These are phyloP conservation scores for Ochotona princeps DNA, from an alignment of 2,113 vertebrate species.

Conservation along the genomic window DNA sequence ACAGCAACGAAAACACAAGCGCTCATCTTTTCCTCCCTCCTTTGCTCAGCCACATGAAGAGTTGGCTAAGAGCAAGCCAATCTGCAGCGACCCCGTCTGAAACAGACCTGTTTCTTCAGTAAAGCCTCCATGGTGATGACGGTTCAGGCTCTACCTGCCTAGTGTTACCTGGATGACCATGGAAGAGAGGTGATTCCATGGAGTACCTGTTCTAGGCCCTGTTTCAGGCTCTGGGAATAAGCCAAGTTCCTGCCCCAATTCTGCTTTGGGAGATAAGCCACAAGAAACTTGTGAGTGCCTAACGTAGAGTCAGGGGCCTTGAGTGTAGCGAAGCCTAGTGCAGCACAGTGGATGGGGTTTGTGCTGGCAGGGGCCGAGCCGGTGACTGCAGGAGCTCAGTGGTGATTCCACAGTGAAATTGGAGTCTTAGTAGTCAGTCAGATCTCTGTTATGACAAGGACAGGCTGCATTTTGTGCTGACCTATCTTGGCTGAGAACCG, in stretches of 20 bases:
- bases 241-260: neutral
- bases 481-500: slow-evolving; percentile 64
- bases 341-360: neutral
- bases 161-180: neutral
- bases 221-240: neutral
- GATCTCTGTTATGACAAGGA: slow-evolving; percentile 22
- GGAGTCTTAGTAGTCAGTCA: neutral
- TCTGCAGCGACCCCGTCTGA: slow-evolving; percentile 45
- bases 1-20: neutral
- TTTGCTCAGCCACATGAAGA: neutral
- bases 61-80: slow-evolving; percentile 26
- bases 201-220: neutral
- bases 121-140: slow-evolving; percentile 53
- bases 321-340: neutral
- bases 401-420: neutral
- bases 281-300: neutral
- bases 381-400: neutral
- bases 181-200: neutral
- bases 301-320: neutral
- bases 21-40: neutral
- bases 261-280: neutral
- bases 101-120: slow-evolving; percentile 39
- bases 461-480: slow-evolving; percentile 45
- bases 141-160: neutral
- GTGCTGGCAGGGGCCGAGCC: neutral